phyloP scores from a whole-genome alignment of 2,113 vertebrate species.

The Alethe diademata region DNA sequence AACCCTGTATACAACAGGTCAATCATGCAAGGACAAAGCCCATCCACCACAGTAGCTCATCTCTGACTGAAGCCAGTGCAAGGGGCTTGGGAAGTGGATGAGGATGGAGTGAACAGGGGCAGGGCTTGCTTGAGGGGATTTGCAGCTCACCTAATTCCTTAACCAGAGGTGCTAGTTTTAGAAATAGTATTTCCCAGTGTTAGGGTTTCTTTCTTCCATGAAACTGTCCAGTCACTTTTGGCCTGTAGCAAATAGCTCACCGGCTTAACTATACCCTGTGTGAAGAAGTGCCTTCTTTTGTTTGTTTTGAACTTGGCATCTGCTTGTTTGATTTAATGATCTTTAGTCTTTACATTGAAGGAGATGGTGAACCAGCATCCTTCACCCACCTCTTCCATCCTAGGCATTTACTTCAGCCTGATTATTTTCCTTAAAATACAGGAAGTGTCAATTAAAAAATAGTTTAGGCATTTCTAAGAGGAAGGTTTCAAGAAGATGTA shows the following conservation, averaged over 20 bases:
- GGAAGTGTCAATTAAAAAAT: conserved; percentile 48
- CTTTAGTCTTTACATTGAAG: not conserved
- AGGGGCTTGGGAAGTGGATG: not conserved
- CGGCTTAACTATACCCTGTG: conserved; percentile 11
- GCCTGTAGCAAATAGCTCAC: not conserved
- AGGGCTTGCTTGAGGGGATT: not conserved
- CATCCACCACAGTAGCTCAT: not conserved
- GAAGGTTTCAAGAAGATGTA: not conserved
- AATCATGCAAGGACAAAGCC: not conserved
- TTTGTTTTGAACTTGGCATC: conserved; percentile 46
- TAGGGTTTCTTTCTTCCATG: not conserved
- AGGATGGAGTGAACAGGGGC: not conserved
- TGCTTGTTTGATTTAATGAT: conserved; percentile 44
- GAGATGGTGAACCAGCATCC: not conserved
- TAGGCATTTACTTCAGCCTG: not conserved
- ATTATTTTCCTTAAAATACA: conserved; percentile 20
- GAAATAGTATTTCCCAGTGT: not conserved
- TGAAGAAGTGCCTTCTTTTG: not conserved
- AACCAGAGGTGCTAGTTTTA: conserved; percentile 23
- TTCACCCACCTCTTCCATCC: not conserved
- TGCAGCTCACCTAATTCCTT: conserved; percentile 6
- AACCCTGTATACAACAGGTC: not conserved
- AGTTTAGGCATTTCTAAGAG: conserved; percentile 30
- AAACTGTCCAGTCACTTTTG: conserved; percentile 20
- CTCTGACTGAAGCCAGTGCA: not conserved